phyloP scores from a whole-genome alignment of 2,888 invertebrate genomes.

The Lamellibrachia satsuma region DNA sequence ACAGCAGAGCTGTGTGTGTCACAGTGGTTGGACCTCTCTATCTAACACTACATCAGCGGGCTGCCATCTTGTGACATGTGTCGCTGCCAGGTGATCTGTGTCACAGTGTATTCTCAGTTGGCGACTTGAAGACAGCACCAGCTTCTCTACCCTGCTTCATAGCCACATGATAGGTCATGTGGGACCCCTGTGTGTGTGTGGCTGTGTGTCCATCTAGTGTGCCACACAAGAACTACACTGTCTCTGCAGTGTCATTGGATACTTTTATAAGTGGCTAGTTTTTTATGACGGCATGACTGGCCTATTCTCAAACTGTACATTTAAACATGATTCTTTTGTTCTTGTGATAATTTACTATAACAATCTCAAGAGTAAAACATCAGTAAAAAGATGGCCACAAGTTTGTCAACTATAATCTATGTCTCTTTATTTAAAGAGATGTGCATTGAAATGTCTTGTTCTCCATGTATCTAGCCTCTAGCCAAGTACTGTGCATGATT shows the following conservation, averaged over 20 bases:
- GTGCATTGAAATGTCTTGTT: background rate
- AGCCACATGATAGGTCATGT: background rate
- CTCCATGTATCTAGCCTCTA: background rate
- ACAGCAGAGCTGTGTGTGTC: background rate
- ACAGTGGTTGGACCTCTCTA: background rate
- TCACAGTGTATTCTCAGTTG: background rate
- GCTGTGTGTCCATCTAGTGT: background rate
- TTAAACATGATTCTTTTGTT: background rate
- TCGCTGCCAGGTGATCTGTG: constrained; percentile 1
- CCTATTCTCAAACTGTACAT: background rate
- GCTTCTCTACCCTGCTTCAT: background rate
- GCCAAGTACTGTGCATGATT: background rate
- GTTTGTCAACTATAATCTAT: background rate
- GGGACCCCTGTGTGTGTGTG: background rate
- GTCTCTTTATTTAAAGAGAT: background rate
- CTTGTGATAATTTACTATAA: background rate
- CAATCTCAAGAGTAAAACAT: background rate
- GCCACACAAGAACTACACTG: background rate
- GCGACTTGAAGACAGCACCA: background rate
- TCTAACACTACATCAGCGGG: background rate
- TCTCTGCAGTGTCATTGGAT: background rate
- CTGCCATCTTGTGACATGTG: constrained; percentile 11
- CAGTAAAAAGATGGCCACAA: background rate
- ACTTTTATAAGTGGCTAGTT: background rate
- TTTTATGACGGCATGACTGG: background rate